Evolutionary conservation across 35 echinoderm and acorn worm genomes (phyloP).

Genomic region (Ophiothrix spiculata): DNA sequence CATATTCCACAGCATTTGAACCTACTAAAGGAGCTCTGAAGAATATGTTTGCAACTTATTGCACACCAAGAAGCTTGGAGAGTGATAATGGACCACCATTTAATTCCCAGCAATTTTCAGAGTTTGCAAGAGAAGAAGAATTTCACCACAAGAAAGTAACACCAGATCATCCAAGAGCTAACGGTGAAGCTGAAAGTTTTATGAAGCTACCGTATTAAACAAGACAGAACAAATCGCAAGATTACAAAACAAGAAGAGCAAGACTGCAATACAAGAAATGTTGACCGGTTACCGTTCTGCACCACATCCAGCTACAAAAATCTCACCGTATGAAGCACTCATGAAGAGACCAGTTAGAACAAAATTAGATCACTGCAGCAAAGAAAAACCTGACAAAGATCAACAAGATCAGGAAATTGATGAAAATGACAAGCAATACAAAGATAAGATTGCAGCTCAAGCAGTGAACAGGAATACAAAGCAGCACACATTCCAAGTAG

Average conservation of each 20-base stretch:
- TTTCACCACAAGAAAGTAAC: conserved; percentile 45
- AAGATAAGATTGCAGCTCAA: conserved; percentile 22
- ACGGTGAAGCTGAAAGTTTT: conserved; percentile 64
- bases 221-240: conserved; percentile 48
- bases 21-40: conserved; percentile 23
- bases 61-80: conserved; percentile 40
- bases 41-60: conserved; percentile 65
- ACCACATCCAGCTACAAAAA: conserved; percentile 47
- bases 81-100: conserved; percentile 62
- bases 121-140: conserved; percentile 46
- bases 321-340: conserved; percentile 49
- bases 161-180: conserved; percentile 57
- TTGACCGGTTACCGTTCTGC: conserved; percentile 58
- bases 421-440: conserved; percentile 45
- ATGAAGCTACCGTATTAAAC: conserved; percentile 59
- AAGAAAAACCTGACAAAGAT: background rate
- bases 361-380: conserved; percentile 33
- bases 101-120: conserved; percentile 56
- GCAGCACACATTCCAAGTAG: conserved; percentile 35
- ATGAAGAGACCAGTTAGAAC: conserved; percentile 48
- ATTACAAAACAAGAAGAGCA: conserved; percentile 20
- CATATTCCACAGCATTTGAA: conserved; percentile 35
- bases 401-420: background rate
- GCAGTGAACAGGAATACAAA: conserved; percentile 57
- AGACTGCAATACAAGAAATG: conserved; percentile 53